phyloP scores from a whole-genome alignment of 2,113 vertebrate species.

The Ophthalmolycus amberensis region DNA sequence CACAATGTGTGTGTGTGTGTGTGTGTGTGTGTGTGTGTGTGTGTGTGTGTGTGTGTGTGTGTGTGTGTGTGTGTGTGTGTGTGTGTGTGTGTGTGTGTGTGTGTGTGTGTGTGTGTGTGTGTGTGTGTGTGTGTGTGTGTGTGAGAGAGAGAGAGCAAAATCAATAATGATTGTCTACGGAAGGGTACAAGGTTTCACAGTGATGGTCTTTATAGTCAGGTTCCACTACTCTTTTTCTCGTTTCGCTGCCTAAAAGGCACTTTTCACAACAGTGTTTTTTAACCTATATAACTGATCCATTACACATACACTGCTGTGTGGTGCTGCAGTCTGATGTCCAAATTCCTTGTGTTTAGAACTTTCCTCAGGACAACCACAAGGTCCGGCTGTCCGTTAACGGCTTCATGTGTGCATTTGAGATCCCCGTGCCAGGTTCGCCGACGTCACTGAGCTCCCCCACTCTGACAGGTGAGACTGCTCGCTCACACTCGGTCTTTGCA shows the following conservation, averaged over 20 bases:
- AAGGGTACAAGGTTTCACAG: neutral
- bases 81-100: too few relatives aligned
- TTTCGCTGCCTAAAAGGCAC: too few relatives aligned
- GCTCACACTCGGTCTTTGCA: accelerated
- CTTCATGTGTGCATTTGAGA: conserved; percentile 96
- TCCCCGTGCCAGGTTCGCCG: conserved; percentile 93
- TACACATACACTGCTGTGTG: too few relatives aligned
- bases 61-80: too few relatives aligned
- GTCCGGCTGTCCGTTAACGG: conserved; percentile 93
- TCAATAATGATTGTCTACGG: too few relatives aligned
- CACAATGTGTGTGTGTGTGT: too few relatives aligned
- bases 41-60: too few relatives aligned
- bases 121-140: too few relatives aligned
- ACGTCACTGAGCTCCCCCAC: conserved; percentile 88
- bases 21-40: too few relatives aligned
- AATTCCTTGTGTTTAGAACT: conserved; percentile 85
- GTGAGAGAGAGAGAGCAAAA: too few relatives aligned
- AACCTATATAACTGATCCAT: neutral
- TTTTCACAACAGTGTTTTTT: neutral
- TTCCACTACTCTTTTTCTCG: too few relatives aligned
- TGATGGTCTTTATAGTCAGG: neutral
- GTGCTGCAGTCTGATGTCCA: neutral
- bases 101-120: too few relatives aligned
- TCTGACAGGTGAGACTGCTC: conserved; percentile 86
- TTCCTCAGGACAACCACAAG: conserved; percentile 98